A percentile compares a stretch with the other conserved stretches of the same genome.
These are phyloP conservation scores for Eupithecia insigniata DNA, from an alignment of 2,888 invertebrate species.

Conservation along the genomic window DNA sequence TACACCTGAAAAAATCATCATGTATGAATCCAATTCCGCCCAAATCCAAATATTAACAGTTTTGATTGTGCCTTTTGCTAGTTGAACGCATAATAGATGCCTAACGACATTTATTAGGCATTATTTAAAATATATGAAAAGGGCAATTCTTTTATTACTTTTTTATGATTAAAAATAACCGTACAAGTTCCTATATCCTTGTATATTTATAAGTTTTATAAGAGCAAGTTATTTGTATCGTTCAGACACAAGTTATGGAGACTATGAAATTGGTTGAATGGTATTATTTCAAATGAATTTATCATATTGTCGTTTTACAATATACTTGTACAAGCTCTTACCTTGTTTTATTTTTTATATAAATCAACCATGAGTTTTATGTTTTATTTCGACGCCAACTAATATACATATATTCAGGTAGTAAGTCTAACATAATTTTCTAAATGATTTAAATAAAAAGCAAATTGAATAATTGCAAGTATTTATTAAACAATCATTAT, in stretches of 20 bases:
- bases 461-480: slow-evolving; percentile 27
- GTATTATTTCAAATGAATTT: slow-evolving; percentile 31
- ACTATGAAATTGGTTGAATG: slow-evolving; percentile 29
- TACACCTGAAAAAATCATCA: background rate
- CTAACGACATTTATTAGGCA: background rate
- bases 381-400: no score
- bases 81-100: background rate
- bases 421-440: background rate
- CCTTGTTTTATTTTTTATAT: slow-evolving; percentile 32
- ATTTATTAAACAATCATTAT: slow-evolving; percentile 40
- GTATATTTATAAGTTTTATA: slow-evolving; percentile 22
- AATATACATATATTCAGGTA: no score
- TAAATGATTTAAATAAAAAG: slow-evolving; percentile 17
- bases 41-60: background rate
- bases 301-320: slow-evolving; percentile 32
- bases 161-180: slow-evolving; percentile 16
- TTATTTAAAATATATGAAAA: background rate
- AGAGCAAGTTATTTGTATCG: slow-evolving; percentile 10
- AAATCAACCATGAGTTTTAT: background rate
- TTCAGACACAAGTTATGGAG: slow-evolving; percentile 9
- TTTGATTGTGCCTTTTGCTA: background rate
- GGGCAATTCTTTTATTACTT: background rate
- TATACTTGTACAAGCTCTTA: slow-evolving; percentile 44
- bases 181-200: slow-evolving; percentile 29
- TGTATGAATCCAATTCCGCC: background rate